Base-by-base conservation (phyloP, 2,888 invertebrate genomes). In the Drosophila merina region DNA sequence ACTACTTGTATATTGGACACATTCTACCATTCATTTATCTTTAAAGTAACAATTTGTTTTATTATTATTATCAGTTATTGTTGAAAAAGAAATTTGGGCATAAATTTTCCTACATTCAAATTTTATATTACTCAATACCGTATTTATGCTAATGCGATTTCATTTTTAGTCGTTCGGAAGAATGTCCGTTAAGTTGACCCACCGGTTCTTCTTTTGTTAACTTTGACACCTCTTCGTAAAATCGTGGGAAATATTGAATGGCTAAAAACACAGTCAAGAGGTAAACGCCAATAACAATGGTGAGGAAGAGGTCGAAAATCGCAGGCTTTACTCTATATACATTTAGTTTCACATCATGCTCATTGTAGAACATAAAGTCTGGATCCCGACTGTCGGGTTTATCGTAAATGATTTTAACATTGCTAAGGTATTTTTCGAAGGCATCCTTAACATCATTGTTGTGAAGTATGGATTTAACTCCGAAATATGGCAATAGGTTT, bases 271-370 rank as follows among this genome's bases (percentile, higher is more conserved):
- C 94, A 4, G 95, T 88, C n/a, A 94, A 94, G 57, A 99, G 93
- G 92, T 99, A 99, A 26, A 94, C 93, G 36, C 95, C 93, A 88
- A 99, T 98, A 38, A 94, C 95, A 67, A 96, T 91, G 0, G 98
- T 98, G 10, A 99, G 93, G 81, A 99, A 95, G 83, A 99, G 94
- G 93, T 99, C 99, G 93, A 99, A 99, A 60, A 99, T 95, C 8
- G 99, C 99, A 72, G 99, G 99, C 91, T 99, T 99, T 5, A 99
- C 98, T 91, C 97, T 97, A 92, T 98, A 98, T 6, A 98, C 96
- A 91, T 96, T 96, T 77, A 99, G 93, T 28, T 93, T 93, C 30
- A 96, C 96, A 76, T 94, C 94, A 0, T 96, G 95, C 42, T 96
- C 95, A 77, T 96, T 96, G 91, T 98, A 99, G 79, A 99, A 95